Conservation (phyloP, 1,140 invertebrate species). For the Lamellibrachia luymesi region DNA sequence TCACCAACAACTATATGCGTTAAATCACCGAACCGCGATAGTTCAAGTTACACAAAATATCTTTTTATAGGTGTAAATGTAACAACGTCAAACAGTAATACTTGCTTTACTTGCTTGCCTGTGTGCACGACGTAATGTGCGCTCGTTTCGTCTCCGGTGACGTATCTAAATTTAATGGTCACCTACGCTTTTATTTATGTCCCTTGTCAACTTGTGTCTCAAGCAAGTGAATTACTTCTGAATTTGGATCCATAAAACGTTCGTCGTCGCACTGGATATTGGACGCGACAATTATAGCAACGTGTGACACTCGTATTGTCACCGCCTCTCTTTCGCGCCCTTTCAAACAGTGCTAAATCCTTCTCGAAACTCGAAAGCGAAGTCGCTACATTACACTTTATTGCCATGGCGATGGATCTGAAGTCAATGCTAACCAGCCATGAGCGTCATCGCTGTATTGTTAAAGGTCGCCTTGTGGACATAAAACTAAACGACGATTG, state of each 20-base stretch:
- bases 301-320: background rate
- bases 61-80: no score
- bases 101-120: background rate
- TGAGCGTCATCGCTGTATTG: background rate
- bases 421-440: background rate
- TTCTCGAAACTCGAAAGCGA: background rate
- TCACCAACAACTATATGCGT: no score
- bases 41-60: no score
- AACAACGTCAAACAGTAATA: no score
- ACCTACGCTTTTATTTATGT: background rate
- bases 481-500: background rate
- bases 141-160: background rate
- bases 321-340: background rate
- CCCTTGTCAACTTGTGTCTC: background rate
- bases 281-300: background rate
- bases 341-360: background rate
- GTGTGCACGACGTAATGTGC: background rate
- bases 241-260: background rate
- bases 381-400: background rate
- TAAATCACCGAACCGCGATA: no score
- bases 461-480: background rate
- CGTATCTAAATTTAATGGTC: background rate
- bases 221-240: background rate
- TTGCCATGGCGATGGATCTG: background rate
- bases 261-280: background rate